Evolutionary conservation across 2,113 vertebrate genomes (phyloP).

Genomic region (Penelope pileata): DNA sequence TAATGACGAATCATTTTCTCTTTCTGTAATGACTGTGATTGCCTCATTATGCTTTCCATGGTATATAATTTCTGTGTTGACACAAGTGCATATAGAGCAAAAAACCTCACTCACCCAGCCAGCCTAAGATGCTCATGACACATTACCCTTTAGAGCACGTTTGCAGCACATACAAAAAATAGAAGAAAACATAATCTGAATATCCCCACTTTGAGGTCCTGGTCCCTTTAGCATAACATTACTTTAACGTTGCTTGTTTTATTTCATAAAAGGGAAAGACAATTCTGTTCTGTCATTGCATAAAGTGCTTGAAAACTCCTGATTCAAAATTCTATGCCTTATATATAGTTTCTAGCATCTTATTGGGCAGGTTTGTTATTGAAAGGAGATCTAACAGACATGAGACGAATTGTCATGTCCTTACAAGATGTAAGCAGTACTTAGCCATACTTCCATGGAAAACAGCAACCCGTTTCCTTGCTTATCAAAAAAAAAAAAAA

Average conservation of each 20-base stretch:
- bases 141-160: background rate
- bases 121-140: background rate
- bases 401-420: background rate
- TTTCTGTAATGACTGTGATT: conserved; percentile 41
- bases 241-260: background rate
- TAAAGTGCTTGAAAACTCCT: background rate
- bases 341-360: background rate
- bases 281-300: background rate
- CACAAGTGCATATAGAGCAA: conserved; percentile 6
- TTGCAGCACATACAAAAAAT: background rate
- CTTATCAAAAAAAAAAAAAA: background rate
- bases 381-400: background rate
- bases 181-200: background rate
- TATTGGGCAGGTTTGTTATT: background rate
- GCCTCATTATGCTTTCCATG: conserved; percentile 42
- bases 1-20: conserved; percentile 48
- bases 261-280: background rate
- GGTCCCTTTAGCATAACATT: background rate
- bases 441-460: background rate
- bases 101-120: conserved; percentile 36
- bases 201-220: background rate
- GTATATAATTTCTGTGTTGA: conserved; percentile 51
- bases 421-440: background rate
- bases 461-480: background rate
- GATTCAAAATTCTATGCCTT: background rate